Conservation (phyloP, 64 coral and sea anemone genomes). For the Porites australiensis region DNA sequence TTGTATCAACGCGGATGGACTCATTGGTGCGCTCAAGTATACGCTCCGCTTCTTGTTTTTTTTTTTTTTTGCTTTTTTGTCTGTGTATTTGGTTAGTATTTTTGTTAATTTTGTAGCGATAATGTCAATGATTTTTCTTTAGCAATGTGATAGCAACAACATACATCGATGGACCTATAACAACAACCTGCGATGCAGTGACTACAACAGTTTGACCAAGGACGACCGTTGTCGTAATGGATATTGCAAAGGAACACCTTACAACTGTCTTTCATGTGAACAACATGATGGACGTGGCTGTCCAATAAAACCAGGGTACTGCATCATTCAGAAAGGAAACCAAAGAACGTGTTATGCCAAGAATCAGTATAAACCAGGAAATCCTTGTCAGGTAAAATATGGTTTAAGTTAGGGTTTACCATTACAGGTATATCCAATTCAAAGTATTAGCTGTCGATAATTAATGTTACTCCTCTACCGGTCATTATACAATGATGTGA, state of each 20-base stretch:
- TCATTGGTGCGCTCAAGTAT: no score
- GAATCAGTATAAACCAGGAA: slow-evolving; percentile 63
- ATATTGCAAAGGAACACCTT: slow-evolving; percentile 64
- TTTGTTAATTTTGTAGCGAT: no score
- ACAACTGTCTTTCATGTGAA: slow-evolving; percentile 77
- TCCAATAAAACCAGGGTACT: slow-evolving; percentile 57
- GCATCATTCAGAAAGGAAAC: slow-evolving; percentile 55
- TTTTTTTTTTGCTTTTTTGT: no score
- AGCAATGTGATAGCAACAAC: slow-evolving; percentile 58
- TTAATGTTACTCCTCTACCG: no score
- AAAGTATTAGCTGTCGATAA: no score
- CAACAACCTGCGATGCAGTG: slow-evolving; percentile 65
- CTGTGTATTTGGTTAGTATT: no score
- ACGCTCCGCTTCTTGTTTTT: no score
- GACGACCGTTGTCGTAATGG: slow-evolving; percentile 76
- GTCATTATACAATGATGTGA: no score
- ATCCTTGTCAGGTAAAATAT: slow-evolving; percentile 77
- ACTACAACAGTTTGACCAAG: slow-evolving; percentile 53
- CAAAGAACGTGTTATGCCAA: slow-evolving; percentile 42
- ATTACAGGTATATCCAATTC: no score
- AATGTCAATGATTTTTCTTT: not conserved
- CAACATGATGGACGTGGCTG: slow-evolving; percentile 69
- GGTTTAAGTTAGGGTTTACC: no score
- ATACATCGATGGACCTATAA: slow-evolving; percentile 40
- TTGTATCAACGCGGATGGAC: no score